Evolutionary conservation across 2,888 invertebrate species (phyloP).

Genomic region (Hydraecia micacea): DNA sequence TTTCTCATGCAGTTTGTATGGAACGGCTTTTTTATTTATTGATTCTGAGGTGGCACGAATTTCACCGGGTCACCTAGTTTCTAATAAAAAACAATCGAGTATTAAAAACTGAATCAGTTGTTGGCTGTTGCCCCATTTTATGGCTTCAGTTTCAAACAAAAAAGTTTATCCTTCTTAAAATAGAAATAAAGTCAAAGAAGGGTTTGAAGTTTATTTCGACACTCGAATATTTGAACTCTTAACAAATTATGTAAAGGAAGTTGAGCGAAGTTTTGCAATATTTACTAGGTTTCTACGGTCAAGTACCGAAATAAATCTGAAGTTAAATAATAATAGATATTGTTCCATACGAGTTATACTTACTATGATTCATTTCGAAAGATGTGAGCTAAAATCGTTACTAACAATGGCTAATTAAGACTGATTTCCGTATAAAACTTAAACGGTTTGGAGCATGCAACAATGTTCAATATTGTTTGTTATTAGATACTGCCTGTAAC

Average conservation of each 20-base stretch:
- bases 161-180: no score
- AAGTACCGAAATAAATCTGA: constrained; percentile 24
- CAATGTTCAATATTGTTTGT: constrained; percentile 10
- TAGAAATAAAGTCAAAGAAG: not conserved
- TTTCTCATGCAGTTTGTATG: no score
- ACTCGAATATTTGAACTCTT: not conserved
- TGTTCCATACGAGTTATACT: constrained; percentile 18
- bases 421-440: constrained; percentile 20
- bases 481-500: not conserved
- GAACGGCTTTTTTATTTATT: no score
- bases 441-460: constrained; percentile 11
- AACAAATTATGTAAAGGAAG: not conserved
- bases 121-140: not conserved
- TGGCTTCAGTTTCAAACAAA: not conserved
- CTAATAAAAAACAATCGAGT: not conserved
- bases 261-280: constrained; percentile 3
- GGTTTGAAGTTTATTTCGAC: constrained; percentile 9
- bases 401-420: constrained; percentile 27
- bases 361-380: constrained; percentile 35
- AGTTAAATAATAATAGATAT: constrained; percentile 11
- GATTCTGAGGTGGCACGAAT: no score
- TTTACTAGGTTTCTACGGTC: not conserved
- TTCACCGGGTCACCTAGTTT: not conserved
- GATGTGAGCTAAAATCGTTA: constrained; percentile 24
- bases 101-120: not conserved